Conservation (phyloP, 1,140 invertebrate genomes). For the Tetranychus urticae region DNA sequence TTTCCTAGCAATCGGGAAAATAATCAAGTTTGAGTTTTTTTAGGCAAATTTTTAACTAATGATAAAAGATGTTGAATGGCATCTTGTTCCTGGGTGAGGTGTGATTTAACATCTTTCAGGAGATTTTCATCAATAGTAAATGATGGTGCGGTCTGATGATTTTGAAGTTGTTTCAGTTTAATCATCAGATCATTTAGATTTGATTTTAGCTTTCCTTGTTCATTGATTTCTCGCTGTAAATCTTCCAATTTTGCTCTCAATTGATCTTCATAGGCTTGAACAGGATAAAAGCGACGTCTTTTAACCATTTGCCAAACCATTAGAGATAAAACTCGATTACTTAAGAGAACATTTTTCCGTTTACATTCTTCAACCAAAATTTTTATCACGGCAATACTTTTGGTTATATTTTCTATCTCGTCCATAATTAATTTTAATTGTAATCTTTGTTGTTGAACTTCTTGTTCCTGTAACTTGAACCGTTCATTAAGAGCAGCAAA, state of each 20-base stretch:
- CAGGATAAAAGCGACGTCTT: conserved; percentile 53
- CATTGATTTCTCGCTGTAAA: conserved; percentile 56
- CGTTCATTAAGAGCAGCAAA: conserved; percentile 59
- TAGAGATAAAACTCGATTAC: conserved; percentile 28
- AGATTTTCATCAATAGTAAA: conserved; percentile 32
- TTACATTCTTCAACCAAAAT: conserved; percentile 9
- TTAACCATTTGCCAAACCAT: conserved; percentile 62
- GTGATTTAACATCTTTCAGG: conserved; percentile 35
- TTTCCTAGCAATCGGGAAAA: no score
- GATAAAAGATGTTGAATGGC: conserved; percentile 50
- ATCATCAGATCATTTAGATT: conserved; percentile 69
- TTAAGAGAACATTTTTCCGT: conserved; percentile 4
- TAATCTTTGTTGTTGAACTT: conserved; percentile 46
- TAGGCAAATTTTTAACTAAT: background rate
- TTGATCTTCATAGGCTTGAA: conserved; percentile 69
- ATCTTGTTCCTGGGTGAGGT: conserved; percentile 55
- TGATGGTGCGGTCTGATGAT: conserved; percentile 21
- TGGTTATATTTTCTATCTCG: conserved; percentile 4
- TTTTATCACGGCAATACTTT: conserved; percentile 4
- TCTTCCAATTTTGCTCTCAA: conserved; percentile 56
- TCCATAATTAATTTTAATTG: conserved; percentile 26
- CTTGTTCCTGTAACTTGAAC: conserved; percentile 48
- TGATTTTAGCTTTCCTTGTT: conserved; percentile 74
- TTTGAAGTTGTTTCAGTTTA: conserved; percentile 48
- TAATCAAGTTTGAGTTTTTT: background rate